phyloP scores from a whole-genome alignment of 2,113 vertebrate species.

The Varanus salvator region DNA sequence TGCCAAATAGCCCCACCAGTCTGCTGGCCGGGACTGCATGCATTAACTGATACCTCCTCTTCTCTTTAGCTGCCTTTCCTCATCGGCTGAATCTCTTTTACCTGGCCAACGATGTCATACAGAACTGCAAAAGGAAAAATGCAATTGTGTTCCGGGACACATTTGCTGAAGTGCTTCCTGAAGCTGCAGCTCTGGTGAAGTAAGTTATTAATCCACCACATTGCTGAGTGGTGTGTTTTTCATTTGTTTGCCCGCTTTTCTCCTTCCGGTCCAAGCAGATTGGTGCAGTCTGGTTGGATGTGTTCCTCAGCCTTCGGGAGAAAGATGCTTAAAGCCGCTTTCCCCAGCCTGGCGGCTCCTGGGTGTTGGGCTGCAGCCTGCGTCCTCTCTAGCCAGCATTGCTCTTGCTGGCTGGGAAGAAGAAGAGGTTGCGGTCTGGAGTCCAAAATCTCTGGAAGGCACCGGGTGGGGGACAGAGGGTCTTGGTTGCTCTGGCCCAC shows the following conservation, averaged over 20 bases:
- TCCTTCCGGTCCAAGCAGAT: no score
- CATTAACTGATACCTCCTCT: not conserved
- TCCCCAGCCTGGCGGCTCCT: no score
- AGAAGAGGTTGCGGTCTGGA: no score
- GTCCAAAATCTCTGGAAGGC: no score
- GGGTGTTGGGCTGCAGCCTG: no score
- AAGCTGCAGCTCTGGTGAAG: slow-evolving; percentile 92
- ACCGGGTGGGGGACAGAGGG: not conserved
- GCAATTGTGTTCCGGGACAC: slow-evolving; percentile 91
- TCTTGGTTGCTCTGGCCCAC: not conserved
- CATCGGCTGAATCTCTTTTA: slow-evolving; percentile 98
- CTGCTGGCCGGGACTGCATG: fast-evolving
- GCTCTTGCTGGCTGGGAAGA: no score
- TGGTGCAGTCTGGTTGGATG: not conserved
- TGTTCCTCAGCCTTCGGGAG: not conserved
- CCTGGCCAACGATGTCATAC: slow-evolving; percentile 97
- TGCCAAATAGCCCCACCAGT: not conserved
- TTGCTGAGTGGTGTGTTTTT: not conserved
- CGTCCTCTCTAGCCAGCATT: no score
- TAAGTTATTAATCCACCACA: slow-evolving; percentile 68
- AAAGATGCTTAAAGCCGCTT: not conserved
- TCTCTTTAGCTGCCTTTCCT: slow-evolving; percentile 85
- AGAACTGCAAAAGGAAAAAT: slow-evolving; percentile 98
- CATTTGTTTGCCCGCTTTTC: not conserved
- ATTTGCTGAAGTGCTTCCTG: slow-evolving; percentile 93